Base-by-base conservation (phyloP, 1,140 invertebrate species). In the Atopsyche davidsoni region DNA sequence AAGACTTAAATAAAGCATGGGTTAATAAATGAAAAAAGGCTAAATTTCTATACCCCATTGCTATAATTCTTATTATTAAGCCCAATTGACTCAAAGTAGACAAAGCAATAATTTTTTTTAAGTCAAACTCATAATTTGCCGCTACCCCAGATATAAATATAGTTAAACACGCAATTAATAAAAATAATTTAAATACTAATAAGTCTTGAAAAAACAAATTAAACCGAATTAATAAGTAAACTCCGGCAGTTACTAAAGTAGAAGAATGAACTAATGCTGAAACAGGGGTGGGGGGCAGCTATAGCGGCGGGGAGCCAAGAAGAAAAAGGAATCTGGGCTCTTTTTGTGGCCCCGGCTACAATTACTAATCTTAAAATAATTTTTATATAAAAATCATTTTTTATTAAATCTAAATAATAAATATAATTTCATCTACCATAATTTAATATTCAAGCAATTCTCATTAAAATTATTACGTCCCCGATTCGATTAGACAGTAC, bases 41-140 rank as follows among this genome's bases (percentile, higher is more conserved):
- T 58, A 79, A 67, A 57, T 68, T 59, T 51, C 58, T 59, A 57
- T 65, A 63, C 0, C 61, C 64, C 60, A 77, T 62, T 82, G 82
- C n/a, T n/a, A n/a, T n/a, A n/a, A n/a, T n/a, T n/a, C n/a, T n/a
- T n/a, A n/a, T n/a, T n/a, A n/a, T n/a, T 65, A 83, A 70, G 0
- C 79, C 77, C 67, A 85, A 72, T 58, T 85, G 81, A 13, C 79
- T 82, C 65, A 85, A 74, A 42, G 81, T 85, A 7, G 82, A 84
- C 53, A 81, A 70, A 64, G 81, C 81, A 82, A 84, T 81, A 78
- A 82, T 78, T 72, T 80, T 82, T 66, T 81, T 81, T 61, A 82
- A 75, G 73, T 83, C 77, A 75, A 69, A 74, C 54, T 82, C 78
- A 75, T 75, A 77, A 72, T 72, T 77, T 54, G 78, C 77, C 0